Evolutionary conservation across 2,888 invertebrate genomes (phyloP).

Genomic region (Agrotis ipsilon): DNA sequence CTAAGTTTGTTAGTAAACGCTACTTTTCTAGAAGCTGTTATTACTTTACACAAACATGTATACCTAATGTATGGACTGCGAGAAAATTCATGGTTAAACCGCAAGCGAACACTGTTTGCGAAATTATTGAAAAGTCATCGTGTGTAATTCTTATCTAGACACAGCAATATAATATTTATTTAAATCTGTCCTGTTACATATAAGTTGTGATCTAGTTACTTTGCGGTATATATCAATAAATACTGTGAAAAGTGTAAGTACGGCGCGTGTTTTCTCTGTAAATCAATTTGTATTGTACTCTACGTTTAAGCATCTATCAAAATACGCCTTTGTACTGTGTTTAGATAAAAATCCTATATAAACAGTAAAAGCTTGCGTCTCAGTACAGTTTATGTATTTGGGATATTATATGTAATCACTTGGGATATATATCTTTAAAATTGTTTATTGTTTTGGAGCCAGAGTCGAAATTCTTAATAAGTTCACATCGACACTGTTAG

Average conservation of each 20-base stretch:
- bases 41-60: constrained; percentile 25
- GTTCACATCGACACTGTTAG: constrained; percentile 79
- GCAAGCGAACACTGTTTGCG: constrained; percentile 34
- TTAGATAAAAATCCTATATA: constrained; percentile 67
- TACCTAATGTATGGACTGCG: neutral
- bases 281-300: constrained; percentile 2
- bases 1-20: constrained; percentile 1
- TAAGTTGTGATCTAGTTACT: constrained; percentile 25
- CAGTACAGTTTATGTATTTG: constrained; percentile 76
- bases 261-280: constrained; percentile 34
- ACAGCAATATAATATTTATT: constrained; percentile 62
- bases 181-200: constrained; percentile 15
- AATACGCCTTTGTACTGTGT: constrained; percentile 58
- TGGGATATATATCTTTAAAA: constrained; percentile 44
- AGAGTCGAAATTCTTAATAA: constrained; percentile 80
- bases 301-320: constrained; percentile 36
- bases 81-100: neutral
- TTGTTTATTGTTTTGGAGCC: constrained; percentile 64
- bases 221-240: constrained; percentile 14
- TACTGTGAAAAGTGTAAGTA: constrained; percentile 39
- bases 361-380: constrained; percentile 80
- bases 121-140: constrained; percentile 33
- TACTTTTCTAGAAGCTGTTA: neutral
- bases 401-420: constrained; percentile 47
- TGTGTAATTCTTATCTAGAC: constrained; percentile 65